Evolutionary conservation across 1,140 invertebrate species (phyloP).

Genomic region (Eulimnadia texana): DNA sequence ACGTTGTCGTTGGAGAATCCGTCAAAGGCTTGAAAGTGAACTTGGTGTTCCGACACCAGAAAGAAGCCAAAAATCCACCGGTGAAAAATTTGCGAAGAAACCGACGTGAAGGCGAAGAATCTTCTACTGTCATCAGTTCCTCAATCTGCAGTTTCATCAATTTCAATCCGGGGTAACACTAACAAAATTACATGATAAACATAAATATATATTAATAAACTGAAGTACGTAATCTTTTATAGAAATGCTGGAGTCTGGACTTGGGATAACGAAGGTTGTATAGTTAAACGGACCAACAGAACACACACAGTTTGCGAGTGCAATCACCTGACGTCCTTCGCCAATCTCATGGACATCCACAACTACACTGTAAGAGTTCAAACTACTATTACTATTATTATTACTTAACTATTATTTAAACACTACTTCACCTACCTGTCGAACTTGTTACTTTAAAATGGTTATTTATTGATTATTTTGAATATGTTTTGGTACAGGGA

Average conservation of each 20-base stretch:
- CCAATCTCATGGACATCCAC: too few species aligned
- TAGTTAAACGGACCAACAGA: too few species aligned
- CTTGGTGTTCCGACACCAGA: conserved; percentile 1
- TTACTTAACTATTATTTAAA: too few species aligned
- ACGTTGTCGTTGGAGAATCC: neutral
- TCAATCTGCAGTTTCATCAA: conserved; percentile 19
- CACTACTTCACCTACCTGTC: too few species aligned
- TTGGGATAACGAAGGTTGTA: too few species aligned
- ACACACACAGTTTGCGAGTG: too few species aligned
- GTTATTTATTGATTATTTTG: too few species aligned
- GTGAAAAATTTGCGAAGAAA: conserved; percentile 9
- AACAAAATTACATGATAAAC: neutral
- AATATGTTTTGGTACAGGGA: too few species aligned
- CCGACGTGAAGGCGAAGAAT: conserved; percentile 17
- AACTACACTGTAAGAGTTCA: too few species aligned
- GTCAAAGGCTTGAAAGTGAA: neutral
- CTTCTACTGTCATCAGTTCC: conserved; percentile 15
- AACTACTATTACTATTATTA: too few species aligned
- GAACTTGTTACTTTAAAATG: too few species aligned
- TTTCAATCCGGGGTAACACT: neutral
- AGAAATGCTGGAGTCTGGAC: neutral
- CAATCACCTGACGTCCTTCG: too few species aligned
- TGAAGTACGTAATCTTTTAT: neutral
- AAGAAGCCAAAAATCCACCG: conserved; percentile 1
- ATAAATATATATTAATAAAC: neutral